These are phyloP conservation scores for Nibea albiflora DNA, from an alignment of 2,113 vertebrate genomes.

Conservation along the genomic window DNA sequence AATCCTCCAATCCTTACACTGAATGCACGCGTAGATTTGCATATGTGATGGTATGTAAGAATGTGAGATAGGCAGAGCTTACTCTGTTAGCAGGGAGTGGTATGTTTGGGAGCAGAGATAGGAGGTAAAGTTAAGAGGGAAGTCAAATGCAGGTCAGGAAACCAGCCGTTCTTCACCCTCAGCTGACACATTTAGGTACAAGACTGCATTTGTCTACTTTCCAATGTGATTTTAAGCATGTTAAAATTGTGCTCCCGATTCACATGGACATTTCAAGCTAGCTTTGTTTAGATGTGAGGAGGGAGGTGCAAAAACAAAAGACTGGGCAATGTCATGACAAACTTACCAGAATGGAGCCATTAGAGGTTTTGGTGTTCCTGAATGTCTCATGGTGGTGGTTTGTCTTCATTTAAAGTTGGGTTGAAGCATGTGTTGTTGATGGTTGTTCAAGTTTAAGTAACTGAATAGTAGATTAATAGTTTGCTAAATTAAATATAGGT, in stretches of 20 bases:
- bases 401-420: background rate
- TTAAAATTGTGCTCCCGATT: background rate
- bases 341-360: background rate
- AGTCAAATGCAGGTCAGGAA: slow-evolving; percentile 16
- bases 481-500: background rate
- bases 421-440: background rate
- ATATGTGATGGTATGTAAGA: slow-evolving; percentile 12
- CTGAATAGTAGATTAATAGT: background rate
- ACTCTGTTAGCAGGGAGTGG: slow-evolving; percentile 21
- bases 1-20: background rate
- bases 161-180: background rate
- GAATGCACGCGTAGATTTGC: background rate
- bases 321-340: background rate
- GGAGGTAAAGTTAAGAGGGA: slow-evolving; percentile 3
- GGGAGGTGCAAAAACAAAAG: background rate
- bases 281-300: background rate
- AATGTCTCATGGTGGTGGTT: background rate
- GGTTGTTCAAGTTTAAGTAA: no score
- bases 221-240: background rate
- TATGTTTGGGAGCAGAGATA: slow-evolving; percentile 13
- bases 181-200: background rate
- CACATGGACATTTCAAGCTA: background rate
- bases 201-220: background rate
- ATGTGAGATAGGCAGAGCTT: slow-evolving; percentile 5
- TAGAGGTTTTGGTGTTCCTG: background rate